phyloP scores from a whole-genome alignment of 2,113 vertebrate species.

The Centropristis striata region DNA sequence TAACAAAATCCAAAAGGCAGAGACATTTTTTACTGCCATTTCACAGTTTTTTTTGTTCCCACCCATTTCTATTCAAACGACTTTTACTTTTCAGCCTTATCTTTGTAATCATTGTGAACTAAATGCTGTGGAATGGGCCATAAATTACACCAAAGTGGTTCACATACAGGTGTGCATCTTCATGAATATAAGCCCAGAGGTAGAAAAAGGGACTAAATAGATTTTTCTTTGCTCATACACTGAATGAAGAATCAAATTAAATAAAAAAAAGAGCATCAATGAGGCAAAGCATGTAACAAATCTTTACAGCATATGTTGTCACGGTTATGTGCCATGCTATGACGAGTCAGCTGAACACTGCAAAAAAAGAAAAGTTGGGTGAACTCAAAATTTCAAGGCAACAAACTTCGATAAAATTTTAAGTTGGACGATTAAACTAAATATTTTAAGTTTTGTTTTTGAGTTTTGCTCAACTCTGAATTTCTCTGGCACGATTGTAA shows the following conservation, averaged over 20 bases:
- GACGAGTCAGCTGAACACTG: neutral
- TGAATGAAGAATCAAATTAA: neutral
- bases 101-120: conserved; percentile 5
- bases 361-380: too few relatives aligned
- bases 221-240: neutral
- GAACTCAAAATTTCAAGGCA: too few relatives aligned
- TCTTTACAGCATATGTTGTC: conserved; percentile 4
- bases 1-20: conserved; percentile 6
- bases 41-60: neutral
- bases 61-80: neutral
- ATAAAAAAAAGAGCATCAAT: neutral
- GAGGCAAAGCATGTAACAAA: neutral
- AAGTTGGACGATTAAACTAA: too few relatives aligned
- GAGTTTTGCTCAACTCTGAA: too few relatives aligned
- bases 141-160: conserved; percentile 27
- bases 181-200: neutral
- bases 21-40: conserved; percentile 10
- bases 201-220: neutral
- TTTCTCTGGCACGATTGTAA: too few relatives aligned
- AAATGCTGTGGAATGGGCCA: neutral
- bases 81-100: conserved; percentile 3
- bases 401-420: too few relatives aligned
- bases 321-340: neutral
- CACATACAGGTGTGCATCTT: conserved; percentile 4
- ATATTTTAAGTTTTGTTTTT: too few relatives aligned